Base-by-base conservation (phyloP, 2,888 invertebrate species). In the Falcaria lacertinaria region DNA sequence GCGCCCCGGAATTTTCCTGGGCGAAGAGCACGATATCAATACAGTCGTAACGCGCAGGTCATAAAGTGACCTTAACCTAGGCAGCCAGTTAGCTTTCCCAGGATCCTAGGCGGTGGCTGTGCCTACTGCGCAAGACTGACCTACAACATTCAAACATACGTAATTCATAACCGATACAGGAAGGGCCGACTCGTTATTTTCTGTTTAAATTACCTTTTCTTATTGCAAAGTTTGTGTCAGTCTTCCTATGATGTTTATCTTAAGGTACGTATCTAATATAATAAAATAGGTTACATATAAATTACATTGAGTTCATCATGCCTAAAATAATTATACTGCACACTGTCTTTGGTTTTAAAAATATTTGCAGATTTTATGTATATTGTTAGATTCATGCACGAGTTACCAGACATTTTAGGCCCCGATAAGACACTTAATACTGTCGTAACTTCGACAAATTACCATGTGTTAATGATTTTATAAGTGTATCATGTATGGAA, bases 221-320 rank as follows among this genome's bases (percentile, higher is more conserved):
- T 35, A 19, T 1, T 2, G n/a, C 14, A 37, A 13, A 11, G 13
- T 13, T 34, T 13, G 34, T 13, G n/a, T 19, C 38, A 41, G 42
- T 43, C 44, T 46, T 35, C 34, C 39, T 43, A 35, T 22, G 25
- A 37, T 43, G 43, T 45, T 42, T 42, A n/a, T n/a, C n/a, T n/a
- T n/a, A n/a, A n/a, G n/a, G n/a, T n/a, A n/a, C n/a, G n/a, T n/a
- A n/a, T n/a, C n/a, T n/a, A n/a, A n/a, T n/a, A n/a, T n/a, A n/a
- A n/a, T n/a, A n/a, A n/a, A n/a, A n/a, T n/a, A n/a, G n/a, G n/a
- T n/a, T n/a, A n/a, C n/a, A n/a, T n/a, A n/a, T n/a, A n/a, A n/a
- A n/a, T n/a, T n/a, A n/a, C n/a, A n/a, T n/a, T n/a, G n/a, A n/a
- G n/a, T n/a, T n/a, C n/a, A n/a, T n/a, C n/a, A n/a, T n/a, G n/a